phyloP scores from a whole-genome alignment of 2,113 vertebrate genomes.

The Procavia capensis region DNA sequence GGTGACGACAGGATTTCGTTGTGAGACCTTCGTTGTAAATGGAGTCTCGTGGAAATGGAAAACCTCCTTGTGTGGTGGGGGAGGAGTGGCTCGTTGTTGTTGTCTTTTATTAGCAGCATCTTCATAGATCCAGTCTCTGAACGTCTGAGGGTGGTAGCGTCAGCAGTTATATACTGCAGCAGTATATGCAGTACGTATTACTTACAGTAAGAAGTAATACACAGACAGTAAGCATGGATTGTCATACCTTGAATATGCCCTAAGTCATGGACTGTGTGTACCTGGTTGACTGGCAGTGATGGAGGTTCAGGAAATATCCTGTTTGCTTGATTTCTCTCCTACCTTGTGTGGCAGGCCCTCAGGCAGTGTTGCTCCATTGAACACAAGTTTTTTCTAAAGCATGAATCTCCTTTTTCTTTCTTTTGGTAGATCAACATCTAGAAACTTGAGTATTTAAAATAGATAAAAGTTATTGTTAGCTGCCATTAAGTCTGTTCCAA shows the following conservation, averaged over 20 bases:
- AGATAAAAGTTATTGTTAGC: no score
- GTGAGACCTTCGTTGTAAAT: not conserved
- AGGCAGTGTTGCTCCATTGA: not conserved
- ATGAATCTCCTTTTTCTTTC: not conserved
- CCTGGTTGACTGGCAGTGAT: not conserved
- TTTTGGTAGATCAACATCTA: not conserved
- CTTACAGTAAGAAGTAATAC: not conserved
- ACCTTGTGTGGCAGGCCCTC: not conserved
- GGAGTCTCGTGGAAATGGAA: not conserved
- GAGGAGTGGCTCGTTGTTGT: not conserved
- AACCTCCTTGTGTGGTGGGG: not conserved
- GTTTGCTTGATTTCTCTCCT: not conserved
- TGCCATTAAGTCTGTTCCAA: no score
- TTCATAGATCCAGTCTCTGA: not conserved
- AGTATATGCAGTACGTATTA: not conserved
- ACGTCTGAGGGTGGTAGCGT: not conserved
- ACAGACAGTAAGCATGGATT: not conserved
- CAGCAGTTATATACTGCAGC: not conserved
- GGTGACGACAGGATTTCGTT: not conserved
- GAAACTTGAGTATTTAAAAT: not conserved
- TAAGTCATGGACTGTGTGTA: not conserved
- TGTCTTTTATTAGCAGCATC: not conserved
- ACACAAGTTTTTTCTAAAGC: not conserved
- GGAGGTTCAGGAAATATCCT: not conserved
- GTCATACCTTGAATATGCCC: not conserved